Conservation (phyloP, 2,888 invertebrate genomes). For the Atherix ibis region DNA sequence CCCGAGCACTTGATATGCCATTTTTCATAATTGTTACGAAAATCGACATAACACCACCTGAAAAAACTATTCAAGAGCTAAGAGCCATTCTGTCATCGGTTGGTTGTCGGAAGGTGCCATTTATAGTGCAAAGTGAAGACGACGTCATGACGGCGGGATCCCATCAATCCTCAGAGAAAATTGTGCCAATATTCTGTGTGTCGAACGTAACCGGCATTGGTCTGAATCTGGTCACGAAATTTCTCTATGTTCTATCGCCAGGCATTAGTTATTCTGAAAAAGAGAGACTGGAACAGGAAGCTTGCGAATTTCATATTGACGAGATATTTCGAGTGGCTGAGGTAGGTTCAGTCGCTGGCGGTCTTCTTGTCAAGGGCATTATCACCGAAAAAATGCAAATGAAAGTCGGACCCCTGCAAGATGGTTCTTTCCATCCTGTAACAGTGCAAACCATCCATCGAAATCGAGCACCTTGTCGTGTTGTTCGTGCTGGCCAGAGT, state of each 20-base stretch:
- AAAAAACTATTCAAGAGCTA: slow-evolving; percentile 38
- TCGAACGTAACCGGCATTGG: slow-evolving; percentile 84
- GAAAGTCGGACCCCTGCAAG: slow-evolving; percentile 58
- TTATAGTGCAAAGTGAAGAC: slow-evolving; percentile 48
- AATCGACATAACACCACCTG: slow-evolving; percentile 62
- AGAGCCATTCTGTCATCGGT: slow-evolving; percentile 47
- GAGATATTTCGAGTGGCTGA: slow-evolving; percentile 80
- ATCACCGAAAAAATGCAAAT: slow-evolving; percentile 70
- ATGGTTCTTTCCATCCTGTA: slow-evolving; percentile 63
- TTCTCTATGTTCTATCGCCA: slow-evolving; percentile 69
- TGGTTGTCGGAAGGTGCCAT: slow-evolving; percentile 47
- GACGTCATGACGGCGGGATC: slow-evolving; percentile 58
- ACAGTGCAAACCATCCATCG: slow-evolving; percentile 72
- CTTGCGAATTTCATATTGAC: slow-evolving; percentile 82
- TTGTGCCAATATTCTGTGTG: slow-evolving; percentile 70
- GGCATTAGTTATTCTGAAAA: slow-evolving; percentile 45
- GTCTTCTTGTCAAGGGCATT: slow-evolving; percentile 67
- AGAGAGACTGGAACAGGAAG: slow-evolving; percentile 55
- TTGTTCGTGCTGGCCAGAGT: slow-evolving; percentile 79
- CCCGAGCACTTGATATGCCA: slow-evolving; percentile 66
- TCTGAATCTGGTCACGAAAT: slow-evolving; percentile 64
- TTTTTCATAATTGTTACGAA: slow-evolving; percentile 91
- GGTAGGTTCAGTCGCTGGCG: slow-evolving; percentile 71
- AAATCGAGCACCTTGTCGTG: slow-evolving; percentile 77
- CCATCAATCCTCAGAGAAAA: slow-evolving; percentile 44